phyloP scores from a whole-genome alignment of 2,888 invertebrate species.

The Stictocephala bisonia region DNA sequence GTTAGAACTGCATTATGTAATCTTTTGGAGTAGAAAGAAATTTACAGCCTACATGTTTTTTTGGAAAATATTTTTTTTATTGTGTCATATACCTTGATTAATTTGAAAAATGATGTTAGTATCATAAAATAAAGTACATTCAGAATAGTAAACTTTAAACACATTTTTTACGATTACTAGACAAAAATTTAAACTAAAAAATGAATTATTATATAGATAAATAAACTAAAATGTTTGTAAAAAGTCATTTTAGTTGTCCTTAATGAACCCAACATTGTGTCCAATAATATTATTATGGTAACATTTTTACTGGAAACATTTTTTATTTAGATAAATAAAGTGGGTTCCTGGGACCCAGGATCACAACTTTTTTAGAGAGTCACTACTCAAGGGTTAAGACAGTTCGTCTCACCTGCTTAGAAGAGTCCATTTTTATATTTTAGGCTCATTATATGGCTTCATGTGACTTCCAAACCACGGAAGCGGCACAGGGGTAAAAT shows the following conservation, averaged over 20 bases:
- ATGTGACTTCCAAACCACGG: no score
- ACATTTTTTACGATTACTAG: slow-evolving; percentile 1
- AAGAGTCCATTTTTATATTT: no score
- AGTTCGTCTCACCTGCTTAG: no score
- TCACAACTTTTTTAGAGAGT: slow-evolving; percentile 25
- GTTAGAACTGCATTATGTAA: slow-evolving; percentile 6
- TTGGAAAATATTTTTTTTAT: background rate
- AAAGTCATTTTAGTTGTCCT: background rate
- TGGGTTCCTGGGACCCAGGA: slow-evolving; percentile 24
- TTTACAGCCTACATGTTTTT: background rate
- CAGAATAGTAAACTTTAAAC: background rate
- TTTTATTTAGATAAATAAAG: background rate
- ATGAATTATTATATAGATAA: slow-evolving; percentile 9
- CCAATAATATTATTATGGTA: background rate
- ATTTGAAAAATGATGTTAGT: background rate
- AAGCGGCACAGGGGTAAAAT: no score
- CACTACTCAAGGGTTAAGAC: slow-evolving; percentile 26
- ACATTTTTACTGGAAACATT: background rate
- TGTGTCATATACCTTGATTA: background rate
- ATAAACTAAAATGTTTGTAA: slow-evolving; percentile 8
- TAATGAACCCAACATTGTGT: background rate
- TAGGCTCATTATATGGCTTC: no score
- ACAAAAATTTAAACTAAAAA: slow-evolving; percentile 1
- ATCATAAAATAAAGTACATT: background rate
- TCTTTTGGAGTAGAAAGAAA: slow-evolving; percentile 33